A percentile compares a stretch with the other conserved stretches of the same genome.
Evolutionary conservation across 2,888 invertebrate genomes (phyloP).

Genomic region (Actias luna): DNA sequence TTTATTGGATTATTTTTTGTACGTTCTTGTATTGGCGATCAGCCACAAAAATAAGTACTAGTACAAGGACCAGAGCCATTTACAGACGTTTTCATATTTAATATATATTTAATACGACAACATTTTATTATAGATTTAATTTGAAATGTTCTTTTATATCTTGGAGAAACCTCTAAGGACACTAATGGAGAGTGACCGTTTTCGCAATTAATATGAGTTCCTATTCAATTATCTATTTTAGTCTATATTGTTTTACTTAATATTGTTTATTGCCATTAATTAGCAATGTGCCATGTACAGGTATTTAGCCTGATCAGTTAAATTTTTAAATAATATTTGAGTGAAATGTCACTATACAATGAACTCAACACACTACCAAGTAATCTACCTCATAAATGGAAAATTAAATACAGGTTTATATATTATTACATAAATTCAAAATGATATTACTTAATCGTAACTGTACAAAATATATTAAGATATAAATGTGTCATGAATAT

Average conservation of each 20-base stretch:
- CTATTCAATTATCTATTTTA: constrained; percentile 65
- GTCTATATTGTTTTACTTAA: constrained; percentile 54
- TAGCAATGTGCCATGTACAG: constrained; percentile 17
- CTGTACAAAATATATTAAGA: constrained; percentile 71
- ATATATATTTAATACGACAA: neutral
- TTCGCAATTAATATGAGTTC: constrained; percentile 76
- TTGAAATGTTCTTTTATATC: neutral
- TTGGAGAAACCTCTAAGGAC: neutral
- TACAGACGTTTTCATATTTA: neutral
- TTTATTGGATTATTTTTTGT: constrained; percentile 37
- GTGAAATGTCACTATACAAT: constrained; percentile 25
- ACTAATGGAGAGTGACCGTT: constrained; percentile 24
- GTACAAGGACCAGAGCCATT: neutral
- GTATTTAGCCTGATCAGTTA: constrained; percentile 11
- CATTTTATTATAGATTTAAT: neutral
- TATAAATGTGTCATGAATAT: constrained; percentile 68
- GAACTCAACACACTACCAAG: constrained; percentile 35
- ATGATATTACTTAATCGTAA: constrained; percentile 41
- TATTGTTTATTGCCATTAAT: constrained; percentile 48
- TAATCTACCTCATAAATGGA: constrained; percentile 66
- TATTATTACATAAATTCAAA: constrained; percentile 23
- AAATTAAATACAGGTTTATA: constrained; percentile 55
- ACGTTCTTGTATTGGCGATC: constrained; percentile 10
- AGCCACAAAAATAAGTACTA: neutral
- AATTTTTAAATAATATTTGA: constrained; percentile 20